Evolutionary conservation across 2,888 invertebrate genomes (phyloP), one percentile per base, ranked within the genome.

Genomic region (Ectobius pallidus): DNA sequence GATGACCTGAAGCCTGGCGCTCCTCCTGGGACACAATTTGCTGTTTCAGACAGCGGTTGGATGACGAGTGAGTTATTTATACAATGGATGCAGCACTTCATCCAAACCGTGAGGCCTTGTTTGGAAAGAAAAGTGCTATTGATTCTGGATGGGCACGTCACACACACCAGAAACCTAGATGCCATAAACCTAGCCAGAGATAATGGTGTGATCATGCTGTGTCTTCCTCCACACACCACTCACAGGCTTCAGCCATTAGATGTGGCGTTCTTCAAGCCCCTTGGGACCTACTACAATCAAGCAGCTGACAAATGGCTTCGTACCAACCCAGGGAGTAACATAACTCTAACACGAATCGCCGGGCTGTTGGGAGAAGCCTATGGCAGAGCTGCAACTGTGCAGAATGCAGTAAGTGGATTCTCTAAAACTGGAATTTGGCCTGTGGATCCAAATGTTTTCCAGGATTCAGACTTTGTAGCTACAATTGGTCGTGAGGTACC

Each of bases 71-170:
- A 70, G 22, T 14, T 61, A 18, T 39, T 68, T 20, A 14, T 68
- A 25, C 67, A 52, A 34, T 73, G 49, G 42, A 70, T 70, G 39
- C 25, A 49, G 39, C n/a, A 55, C 49, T 69, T 80, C 71, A 78
- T 78, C 69, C 76, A 76, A 69, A 78, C 76, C 73, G 74, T 75
- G 6, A 73, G 77, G 7, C 77, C 80, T 44, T 74, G 79, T 9
- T 75, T 76, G 73, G 79, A 80, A 6, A 71, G 76, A 70, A 79
- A 80, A 30, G 79, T 79, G 14, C 72, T 82, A 6, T 72, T 81
- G 58, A 74, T 82, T 20, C 73, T 82, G 20, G 81, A 83, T 77
- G 81, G 80, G 3, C 81, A 83, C 73, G 72, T 77, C 3, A 78
- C 78, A 30, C 80, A 80, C 71, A 81, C 79, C 3, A 80, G 80